Percentiles rank a stretch among this genome's conserved stretches.
Evolutionary conservation across 2,797 vertebrate genomes (phyloP).

Genomic region (Linurgus olivaceus): DNA sequence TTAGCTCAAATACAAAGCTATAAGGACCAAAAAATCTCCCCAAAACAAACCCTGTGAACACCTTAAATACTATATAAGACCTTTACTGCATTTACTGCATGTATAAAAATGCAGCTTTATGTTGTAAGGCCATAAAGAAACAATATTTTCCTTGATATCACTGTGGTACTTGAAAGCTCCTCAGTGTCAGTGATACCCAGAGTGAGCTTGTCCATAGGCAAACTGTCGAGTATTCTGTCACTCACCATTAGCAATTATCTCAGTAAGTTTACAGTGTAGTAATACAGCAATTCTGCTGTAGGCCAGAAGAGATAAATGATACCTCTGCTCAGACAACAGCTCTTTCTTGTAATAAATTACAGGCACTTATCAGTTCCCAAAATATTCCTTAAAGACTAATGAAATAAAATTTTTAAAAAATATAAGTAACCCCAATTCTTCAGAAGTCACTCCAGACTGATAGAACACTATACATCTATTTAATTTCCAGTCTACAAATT

Average conservation of each 20-base stretch:
- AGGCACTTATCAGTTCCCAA: not conserved
- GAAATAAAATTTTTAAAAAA: not conserved
- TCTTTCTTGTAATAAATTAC: not conserved
- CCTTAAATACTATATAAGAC: not conserved
- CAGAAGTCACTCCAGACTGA: not conserved
- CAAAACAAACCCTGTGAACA: not conserved
- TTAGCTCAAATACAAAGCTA: not conserved
- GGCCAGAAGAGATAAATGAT: not conserved
- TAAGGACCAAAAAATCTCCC: not conserved
- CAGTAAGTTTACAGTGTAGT: not conserved
- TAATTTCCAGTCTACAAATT: not conserved
- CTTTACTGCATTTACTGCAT: not conserved
- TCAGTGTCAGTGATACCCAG: not conserved
- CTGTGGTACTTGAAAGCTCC: not conserved
- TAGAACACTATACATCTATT: not conserved
- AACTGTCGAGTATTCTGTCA: not conserved
- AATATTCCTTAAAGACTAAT: not conserved
- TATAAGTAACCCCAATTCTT: not conserved
- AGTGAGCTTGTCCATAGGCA: not conserved
- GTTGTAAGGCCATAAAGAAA: not conserved
- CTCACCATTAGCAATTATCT: not conserved
- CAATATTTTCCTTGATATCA: not conserved
- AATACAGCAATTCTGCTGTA: not conserved
- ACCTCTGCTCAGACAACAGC: not conserved
- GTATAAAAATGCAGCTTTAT: not conserved